Conservation (phyloP, 2,888 invertebrate genomes). For the Silvanus unidentatus region DNA sequence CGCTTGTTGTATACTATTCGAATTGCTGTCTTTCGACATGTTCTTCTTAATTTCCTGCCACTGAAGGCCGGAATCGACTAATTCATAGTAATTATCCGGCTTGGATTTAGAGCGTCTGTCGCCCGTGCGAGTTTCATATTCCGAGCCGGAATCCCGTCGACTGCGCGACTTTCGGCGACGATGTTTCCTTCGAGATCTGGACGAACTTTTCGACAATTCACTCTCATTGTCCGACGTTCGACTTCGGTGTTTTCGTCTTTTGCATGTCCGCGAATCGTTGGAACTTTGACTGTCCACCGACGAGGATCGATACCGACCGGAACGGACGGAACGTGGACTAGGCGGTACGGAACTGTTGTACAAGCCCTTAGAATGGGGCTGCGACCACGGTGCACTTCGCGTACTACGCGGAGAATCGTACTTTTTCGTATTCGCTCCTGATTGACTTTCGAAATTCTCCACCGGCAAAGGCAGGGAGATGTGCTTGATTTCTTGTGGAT, state of each 20-base stretch:
- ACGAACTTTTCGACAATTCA: slow-evolving; percentile 80
- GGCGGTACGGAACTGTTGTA: slow-evolving; percentile 55
- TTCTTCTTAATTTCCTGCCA: slow-evolving; percentile 76
- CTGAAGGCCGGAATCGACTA: slow-evolving; percentile 82
- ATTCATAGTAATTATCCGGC: slow-evolving; percentile 51
- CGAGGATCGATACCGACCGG: slow-evolving; percentile 69
- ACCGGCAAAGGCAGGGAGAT: slow-evolving; percentile 55
- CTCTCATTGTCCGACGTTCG: slow-evolving; percentile 87
- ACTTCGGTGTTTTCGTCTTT: slow-evolving; percentile 72
- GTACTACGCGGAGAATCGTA: slow-evolving; percentile 75
- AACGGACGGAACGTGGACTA: slow-evolving; percentile 76
- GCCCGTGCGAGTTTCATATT: slow-evolving; percentile 57
- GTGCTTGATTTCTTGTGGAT: slow-evolving; percentile 47
- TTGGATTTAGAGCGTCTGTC: slow-evolving; percentile 22
- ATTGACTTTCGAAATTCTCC: slow-evolving; percentile 45
- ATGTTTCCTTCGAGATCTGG: slow-evolving; percentile 70
- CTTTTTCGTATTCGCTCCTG: slow-evolving; percentile 31
- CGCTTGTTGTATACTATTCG: slow-evolving; percentile 61
- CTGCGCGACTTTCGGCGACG: slow-evolving; percentile 70
- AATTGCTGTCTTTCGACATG: slow-evolving; percentile 42
- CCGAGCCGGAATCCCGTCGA: slow-evolving; percentile 68
- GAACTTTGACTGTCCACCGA: slow-evolving; percentile 87
- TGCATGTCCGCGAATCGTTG: slow-evolving; percentile 73
- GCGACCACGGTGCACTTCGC: slow-evolving; percentile 74
- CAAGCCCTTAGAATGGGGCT: slow-evolving; percentile 65